Evolutionary conservation across 2,797 vertebrate genomes (phyloP).

Genomic region (Phyllotis vaccarum): DNA sequence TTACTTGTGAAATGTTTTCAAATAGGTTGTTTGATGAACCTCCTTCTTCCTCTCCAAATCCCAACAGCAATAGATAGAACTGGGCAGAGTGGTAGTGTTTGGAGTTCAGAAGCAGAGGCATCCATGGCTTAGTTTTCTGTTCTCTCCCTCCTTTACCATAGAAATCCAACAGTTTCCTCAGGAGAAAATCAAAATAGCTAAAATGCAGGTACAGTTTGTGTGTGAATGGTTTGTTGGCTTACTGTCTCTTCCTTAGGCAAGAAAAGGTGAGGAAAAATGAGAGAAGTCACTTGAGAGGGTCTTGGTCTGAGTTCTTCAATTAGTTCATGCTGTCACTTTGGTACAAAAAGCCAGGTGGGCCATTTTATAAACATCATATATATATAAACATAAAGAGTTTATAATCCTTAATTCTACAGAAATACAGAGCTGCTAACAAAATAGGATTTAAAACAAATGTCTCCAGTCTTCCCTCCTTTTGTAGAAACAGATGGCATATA

Average conservation of each 20-base stretch:
- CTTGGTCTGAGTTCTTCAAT: neutral
- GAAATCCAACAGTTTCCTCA: neutral
- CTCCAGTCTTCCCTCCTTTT: slow-evolving; percentile 14
- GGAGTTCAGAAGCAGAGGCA: neutral
- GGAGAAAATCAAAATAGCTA: slow-evolving; percentile 51
- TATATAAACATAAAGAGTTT: neutral
- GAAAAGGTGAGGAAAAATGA: slow-evolving; percentile 5
- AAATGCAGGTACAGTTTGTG: neutral
- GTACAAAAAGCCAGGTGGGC: neutral
- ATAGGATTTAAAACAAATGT: slow-evolving; percentile 2
- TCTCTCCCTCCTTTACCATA: neutral
- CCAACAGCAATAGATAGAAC: neutral
- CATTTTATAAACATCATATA: neutral
- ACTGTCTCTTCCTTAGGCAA: slow-evolving; percentile 47
- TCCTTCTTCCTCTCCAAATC: neutral
- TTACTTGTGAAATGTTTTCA: slow-evolving; percentile 37
- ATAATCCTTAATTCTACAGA: slow-evolving; percentile 49
- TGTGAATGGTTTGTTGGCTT: slow-evolving; percentile 3
- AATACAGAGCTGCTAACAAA: slow-evolving; percentile 27
- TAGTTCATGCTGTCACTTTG: slow-evolving; percentile 13
- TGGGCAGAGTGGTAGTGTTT: neutral
- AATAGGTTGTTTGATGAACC: neutral
- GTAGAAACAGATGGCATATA: neutral
- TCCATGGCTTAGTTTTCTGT: neutral
- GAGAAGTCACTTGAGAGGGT: neutral